phyloP scores from a whole-genome alignment of 2,888 invertebrate species.

The Octonoba sinensis region DNA sequence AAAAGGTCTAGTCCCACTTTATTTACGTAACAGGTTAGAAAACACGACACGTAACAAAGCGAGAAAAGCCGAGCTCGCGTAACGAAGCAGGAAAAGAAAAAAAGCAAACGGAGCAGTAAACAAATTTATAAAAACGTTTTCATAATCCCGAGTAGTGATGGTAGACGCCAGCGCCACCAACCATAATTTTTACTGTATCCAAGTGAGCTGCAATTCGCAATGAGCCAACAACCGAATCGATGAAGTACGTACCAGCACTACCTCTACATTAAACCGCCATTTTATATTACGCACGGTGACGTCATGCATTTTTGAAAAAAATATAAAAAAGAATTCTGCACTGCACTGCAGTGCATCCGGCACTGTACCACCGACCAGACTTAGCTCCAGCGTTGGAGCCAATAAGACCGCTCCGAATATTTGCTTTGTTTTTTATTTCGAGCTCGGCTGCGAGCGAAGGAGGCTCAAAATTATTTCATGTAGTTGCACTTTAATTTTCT shows the following conservation, averaged over 20 bases:
- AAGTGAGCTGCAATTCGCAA: conserved; percentile 26
- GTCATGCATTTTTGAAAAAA: conserved; percentile 55
- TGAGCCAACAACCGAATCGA: conserved; percentile 32
- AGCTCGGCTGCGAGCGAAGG: no score
- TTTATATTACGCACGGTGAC: conserved; percentile 59
- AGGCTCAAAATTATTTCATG: no score
- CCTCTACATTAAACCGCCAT: conserved; percentile 57
- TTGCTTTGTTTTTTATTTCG: conserved; percentile 18
- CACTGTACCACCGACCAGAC: conserved; percentile 43
- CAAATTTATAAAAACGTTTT: no score
- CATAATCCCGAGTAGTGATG: no score
- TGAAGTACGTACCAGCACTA: conserved; percentile 50
- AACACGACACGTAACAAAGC: no score
- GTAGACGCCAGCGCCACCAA: conserved; percentile 25
- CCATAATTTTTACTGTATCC: conserved; percentile 57
- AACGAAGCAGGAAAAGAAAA: no score
- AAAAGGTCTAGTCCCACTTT: no score
- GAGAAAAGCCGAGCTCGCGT: no score
- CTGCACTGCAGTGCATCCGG: conserved; percentile 41
- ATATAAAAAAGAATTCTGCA: conserved; percentile 47
- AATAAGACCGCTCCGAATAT: conserved; percentile 41
- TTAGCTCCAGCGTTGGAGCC: conserved; percentile 43
- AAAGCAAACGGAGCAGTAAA: no score
- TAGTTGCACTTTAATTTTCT: no score
- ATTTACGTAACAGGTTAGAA: no score